These are phyloP conservation scores for Coracias cyanogaster DNA, from an alignment of 2,797 vertebrate genomes.

Conservation along the genomic window DNA sequence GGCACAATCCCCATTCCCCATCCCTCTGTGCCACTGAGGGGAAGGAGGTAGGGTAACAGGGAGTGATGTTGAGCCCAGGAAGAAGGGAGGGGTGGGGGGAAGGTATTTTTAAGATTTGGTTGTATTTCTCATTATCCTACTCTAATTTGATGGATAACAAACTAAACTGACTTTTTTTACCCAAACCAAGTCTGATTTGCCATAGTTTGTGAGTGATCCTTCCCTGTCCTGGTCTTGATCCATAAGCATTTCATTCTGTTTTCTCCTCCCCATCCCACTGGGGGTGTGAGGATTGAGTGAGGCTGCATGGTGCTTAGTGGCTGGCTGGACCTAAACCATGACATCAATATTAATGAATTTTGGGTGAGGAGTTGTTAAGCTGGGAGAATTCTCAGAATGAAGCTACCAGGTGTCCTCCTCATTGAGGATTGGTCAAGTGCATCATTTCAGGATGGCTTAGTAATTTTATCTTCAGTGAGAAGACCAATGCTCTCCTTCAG, in stretches of 20 bases:
- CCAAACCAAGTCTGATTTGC: background rate
- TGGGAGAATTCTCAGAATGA: background rate
- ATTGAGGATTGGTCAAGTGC: background rate
- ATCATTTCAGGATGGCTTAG: background rate
- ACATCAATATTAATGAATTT: background rate
- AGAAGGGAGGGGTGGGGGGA: background rate
- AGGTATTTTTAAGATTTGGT: background rate
- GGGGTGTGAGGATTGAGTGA: background rate
- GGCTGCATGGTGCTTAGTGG: background rate
- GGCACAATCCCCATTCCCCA: background rate
- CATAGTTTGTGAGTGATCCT: background rate
- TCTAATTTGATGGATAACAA: background rate
- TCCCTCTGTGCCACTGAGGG: background rate
- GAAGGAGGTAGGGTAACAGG: background rate
- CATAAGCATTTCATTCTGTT: background rate
- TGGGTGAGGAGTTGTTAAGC: background rate
- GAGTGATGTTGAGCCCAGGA: background rate
- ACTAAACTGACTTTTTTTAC: background rate
- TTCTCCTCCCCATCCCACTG: background rate
- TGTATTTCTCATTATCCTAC: background rate
- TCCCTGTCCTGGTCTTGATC: background rate
- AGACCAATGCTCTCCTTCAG: background rate
- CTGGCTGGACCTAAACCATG: background rate
- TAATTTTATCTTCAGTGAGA: background rate
- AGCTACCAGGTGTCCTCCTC: background rate